A percentile compares a stretch with the other conserved stretches of the same genome.
These are phyloP conservation scores for Bilobella aurantiaca DNA, from an alignment of 1,140 invertebrate species.

Conservation along the genomic window DNA sequence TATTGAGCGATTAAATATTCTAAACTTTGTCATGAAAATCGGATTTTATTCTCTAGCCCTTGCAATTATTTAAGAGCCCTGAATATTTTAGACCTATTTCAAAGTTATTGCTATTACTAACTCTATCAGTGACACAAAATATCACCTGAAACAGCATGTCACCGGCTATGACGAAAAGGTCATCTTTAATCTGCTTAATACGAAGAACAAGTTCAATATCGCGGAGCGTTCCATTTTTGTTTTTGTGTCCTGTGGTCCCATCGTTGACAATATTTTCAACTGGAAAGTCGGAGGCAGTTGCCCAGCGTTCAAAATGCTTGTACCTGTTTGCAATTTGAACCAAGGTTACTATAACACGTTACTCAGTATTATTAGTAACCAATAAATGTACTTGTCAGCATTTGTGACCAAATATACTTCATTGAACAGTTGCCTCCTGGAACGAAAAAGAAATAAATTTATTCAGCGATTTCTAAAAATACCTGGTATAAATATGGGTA, in stretches of 20 bases:
- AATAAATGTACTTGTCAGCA: slow-evolving; percentile 36
- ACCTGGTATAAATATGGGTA: too few relatives aligned
- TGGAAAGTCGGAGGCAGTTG: slow-evolving; percentile 37
- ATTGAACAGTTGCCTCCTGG: slow-evolving; percentile 36
- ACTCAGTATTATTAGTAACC: too few relatives aligned
- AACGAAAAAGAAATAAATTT: neutral
- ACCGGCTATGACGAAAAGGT: slow-evolving; percentile 37
- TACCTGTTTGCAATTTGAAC: slow-evolving; percentile 24
- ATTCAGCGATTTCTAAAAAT: too few relatives aligned
- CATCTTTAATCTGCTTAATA: slow-evolving; percentile 33
- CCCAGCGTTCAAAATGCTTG: slow-evolving; percentile 39
- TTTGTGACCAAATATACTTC: slow-evolving; percentile 38
- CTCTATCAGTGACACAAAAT: too few relatives aligned
- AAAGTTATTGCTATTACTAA: too few relatives aligned
- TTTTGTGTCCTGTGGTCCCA: slow-evolving; percentile 35
- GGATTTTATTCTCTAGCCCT: too few relatives aligned
- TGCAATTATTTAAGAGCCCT: too few relatives aligned
- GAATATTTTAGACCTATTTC: too few relatives aligned
- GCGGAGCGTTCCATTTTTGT: slow-evolving; percentile 33
- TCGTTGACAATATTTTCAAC: slow-evolving; percentile 37
- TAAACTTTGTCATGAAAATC: too few relatives aligned
- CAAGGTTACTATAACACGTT: neutral
- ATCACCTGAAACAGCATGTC: slow-evolving; percentile 39
- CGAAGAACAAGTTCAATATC: slow-evolving; percentile 35
- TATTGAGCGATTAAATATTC: too few relatives aligned